A percentile compares a stretch with the other conserved stretches of the same genome.
Conservation (phyloP, 2,113 vertebrate species). For the Sapajus apella region DNA sequence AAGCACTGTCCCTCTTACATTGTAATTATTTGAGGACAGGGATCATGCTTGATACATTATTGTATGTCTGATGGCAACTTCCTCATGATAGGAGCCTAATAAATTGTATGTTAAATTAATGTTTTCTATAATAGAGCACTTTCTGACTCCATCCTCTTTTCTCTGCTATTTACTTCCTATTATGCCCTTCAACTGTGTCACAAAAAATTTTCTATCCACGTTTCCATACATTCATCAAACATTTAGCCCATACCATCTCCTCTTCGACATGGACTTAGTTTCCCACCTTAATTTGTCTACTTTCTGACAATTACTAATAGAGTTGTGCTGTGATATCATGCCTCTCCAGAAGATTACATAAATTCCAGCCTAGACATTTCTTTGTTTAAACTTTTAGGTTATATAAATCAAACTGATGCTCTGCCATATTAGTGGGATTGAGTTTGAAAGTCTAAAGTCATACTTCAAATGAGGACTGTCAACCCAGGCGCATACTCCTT, state of each 20-base stretch:
- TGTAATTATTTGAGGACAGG: not conserved
- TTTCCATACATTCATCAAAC: not conserved
- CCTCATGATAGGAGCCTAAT: not conserved
- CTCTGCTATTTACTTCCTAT: constrained; percentile 7
- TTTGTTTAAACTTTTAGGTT: not conserved
- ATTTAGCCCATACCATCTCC: not conserved
- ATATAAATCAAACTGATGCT: not conserved
- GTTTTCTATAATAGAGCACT: constrained; percentile 29
- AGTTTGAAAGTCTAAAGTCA: not conserved
- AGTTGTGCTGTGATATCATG: not conserved
- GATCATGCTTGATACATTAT: not conserved
- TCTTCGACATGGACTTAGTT: not conserved
- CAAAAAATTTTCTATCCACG: not conserved
- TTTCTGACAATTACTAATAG: not conserved
- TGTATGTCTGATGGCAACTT: not conserved
- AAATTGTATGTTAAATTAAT: constrained; percentile 8
- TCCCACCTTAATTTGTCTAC: not conserved
- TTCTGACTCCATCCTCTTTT: constrained; percentile 29
- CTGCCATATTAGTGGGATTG: not conserved
- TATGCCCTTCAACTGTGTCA: not conserved
- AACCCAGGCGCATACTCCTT: not conserved
- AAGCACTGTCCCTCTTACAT: not conserved
- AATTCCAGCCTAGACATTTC: constrained; percentile 19
- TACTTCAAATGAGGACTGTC: not conserved
- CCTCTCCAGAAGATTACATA: not conserved